These are phyloP conservation scores for Ophraella communa DNA, from an alignment of 2,888 invertebrate genomes.

Conservation along the genomic window DNA sequence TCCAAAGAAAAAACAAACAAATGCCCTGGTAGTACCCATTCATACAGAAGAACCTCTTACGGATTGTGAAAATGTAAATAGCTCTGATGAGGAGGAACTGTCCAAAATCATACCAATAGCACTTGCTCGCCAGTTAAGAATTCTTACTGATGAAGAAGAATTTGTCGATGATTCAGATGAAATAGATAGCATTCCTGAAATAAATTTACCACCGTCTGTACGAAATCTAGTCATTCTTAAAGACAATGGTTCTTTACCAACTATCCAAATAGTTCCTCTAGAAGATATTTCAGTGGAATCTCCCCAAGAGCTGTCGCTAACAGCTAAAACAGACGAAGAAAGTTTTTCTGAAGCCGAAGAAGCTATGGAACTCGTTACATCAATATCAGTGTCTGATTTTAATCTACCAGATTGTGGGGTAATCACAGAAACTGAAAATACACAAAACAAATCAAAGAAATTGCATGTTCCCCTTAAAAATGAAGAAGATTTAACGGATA, in stretches of 20 bases:
- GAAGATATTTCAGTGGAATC: slow-evolving; percentile 46
- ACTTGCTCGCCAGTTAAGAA: slow-evolving; percentile 48
- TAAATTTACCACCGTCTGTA: slow-evolving; percentile 58
- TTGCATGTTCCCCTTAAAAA: slow-evolving; percentile 3
- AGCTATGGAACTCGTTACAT: slow-evolving; percentile 39
- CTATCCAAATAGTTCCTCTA: slow-evolving; percentile 60
- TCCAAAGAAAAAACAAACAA: neutral
- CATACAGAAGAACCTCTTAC: slow-evolving; percentile 55
- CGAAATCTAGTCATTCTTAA: slow-evolving; percentile 58
- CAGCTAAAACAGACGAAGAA: slow-evolving; percentile 50
- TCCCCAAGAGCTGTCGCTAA: slow-evolving; percentile 28
- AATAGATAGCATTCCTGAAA: slow-evolving; percentile 36
- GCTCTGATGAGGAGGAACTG: slow-evolving; percentile 49
- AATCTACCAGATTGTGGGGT: slow-evolving; percentile 46
- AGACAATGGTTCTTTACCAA: slow-evolving; percentile 50
- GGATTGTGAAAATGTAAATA: slow-evolving; percentile 61
- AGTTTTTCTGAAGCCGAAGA: slow-evolving; percentile 56
- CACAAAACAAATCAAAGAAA: slow-evolving; percentile 20
- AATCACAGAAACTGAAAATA: slow-evolving; percentile 40
- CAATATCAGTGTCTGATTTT: slow-evolving; percentile 38
- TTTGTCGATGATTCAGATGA: slow-evolving; percentile 40
- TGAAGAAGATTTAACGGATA: slow-evolving; percentile 26
- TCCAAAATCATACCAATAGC: slow-evolving; percentile 53
- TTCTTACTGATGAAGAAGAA: slow-evolving; percentile 45
- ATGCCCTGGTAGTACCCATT: slow-evolving; percentile 23